Base-by-base conservation (phyloP, 1,140 invertebrate genomes). In the Ridgeia piscesae region DNA sequence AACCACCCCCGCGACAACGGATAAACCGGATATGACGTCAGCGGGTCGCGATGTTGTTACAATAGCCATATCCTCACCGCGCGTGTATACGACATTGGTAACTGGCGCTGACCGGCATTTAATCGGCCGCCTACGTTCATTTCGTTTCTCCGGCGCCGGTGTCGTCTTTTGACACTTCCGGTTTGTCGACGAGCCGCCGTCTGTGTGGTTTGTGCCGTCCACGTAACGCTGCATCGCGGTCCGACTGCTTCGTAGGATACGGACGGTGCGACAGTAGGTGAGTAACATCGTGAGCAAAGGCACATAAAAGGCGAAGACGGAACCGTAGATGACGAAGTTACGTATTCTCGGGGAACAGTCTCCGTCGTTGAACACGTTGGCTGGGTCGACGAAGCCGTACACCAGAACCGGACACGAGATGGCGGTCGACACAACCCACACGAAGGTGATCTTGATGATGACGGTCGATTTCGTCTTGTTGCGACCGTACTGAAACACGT, bases 301-400 rank as follows among this genome's bases (percentile, higher is more conserved):
- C 93, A 99, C 98, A 96, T 99, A 99, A 96, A 99, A 99, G 93
- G 98, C 98, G 94, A 99, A 95, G 94, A 99, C 97, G 88, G 98
- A 99, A n/a, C 93, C 92, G 42, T 92, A 90, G 35, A 92, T 92
- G 33, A 92, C 48, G 92, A 92, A 92, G 34, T 95, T 94, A 48
- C 93, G 93, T 31, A 95, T 92, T 14, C 93, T 94, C 21, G 95
- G 94, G 35, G 98, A 98, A 96, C 98, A 98, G 97, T 98, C 14
- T 33, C 94, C 94, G 48, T 95, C 92, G 77, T 94, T 94, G 92
- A 94, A 95, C 91, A 97, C 96, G 93, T 96, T 96, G 33, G 92
- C 92, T 33, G 94, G 94, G 94, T 97, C 96, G 8, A 96, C 92
- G 95, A 98, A 97, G 97, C 98, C 98, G 94, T 99, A 98, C 92